Evolutionary conservation across 2,113 vertebrate genomes (phyloP).

Genomic region (Grus americana): DNA sequence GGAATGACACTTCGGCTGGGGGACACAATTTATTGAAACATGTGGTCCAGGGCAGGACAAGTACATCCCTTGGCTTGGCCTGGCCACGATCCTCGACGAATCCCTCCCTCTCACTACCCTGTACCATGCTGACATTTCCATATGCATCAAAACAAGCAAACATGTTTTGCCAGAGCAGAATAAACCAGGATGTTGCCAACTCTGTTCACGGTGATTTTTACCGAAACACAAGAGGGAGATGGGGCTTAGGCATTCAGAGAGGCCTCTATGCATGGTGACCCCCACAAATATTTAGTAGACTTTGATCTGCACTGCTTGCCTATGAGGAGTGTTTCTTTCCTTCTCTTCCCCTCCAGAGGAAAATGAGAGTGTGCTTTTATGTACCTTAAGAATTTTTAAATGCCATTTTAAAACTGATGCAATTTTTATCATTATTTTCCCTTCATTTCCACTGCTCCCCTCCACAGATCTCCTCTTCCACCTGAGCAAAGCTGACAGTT

Average conservation of each 20-base stretch:
- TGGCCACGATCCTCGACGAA: background rate
- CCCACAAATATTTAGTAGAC: background rate
- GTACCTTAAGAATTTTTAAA: background rate
- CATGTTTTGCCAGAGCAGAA: background rate
- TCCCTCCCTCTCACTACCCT: background rate
- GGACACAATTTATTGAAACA: background rate
- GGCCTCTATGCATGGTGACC: fast-evolving
- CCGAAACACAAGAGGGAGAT: fast-evolving
- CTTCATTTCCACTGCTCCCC: background rate
- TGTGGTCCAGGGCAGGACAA: background rate
- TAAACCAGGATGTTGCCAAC: background rate
- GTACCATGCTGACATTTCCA: fast-evolving
- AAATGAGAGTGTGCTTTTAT: background rate
- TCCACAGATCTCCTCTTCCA: background rate
- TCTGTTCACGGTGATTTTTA: background rate
- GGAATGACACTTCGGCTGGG: fast-evolving
- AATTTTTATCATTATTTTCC: background rate
- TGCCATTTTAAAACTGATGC: background rate
- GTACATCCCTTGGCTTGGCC: background rate
- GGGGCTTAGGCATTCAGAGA: background rate
- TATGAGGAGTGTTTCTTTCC: background rate
- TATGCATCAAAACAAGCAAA: background rate
- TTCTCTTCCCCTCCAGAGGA: background rate
- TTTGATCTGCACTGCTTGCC: fast-evolving
- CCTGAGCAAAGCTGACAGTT: background rate